Evolutionary conservation across 2,888 invertebrate genomes (phyloP), one percentile per base, ranked within the genome.

Genomic region (Sinopyrophorus schimmeli): DNA sequence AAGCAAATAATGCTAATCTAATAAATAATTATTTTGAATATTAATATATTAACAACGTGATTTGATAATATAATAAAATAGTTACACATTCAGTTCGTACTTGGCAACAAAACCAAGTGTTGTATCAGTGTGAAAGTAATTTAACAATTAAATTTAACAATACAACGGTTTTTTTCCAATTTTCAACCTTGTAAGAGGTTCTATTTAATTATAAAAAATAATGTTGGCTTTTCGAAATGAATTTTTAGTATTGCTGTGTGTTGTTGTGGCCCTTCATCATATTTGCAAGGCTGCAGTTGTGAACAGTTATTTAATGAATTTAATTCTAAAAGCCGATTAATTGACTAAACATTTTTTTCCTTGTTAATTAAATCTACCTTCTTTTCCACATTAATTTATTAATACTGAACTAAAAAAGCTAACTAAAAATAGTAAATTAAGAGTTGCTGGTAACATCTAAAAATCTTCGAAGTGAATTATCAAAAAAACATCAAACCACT

Each of bases 1-100:
- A 46, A 46, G 46, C 46, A 46, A 38, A 31, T 35, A 46, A 46
- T 20, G 24, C 35, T 46, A 46, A 5, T 38, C 46, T 46, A 46
- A 46, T 37, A 38, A 46, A 46, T 46, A 38, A 46, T 46, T 38
- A 31, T 31, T 38, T 39, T n/a, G n/a, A 40, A 28, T 40, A 14
- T 40, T 20, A 27, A 21, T 23, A 44, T 37, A 38, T 46, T 39
- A 46, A 46, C 46, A 46, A 46, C 34, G 21, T 46, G 23, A 28
- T 40, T n/a, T 26, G 21, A 35, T 24, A 38, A 35, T 34, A 24
- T 37, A 39, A 35, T 47, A 40, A 47, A 46, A 46, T 38, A 46
- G 34, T 47, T 40, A 34, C 14, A 35, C 7, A 34, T 47, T 47
- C 40, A 47, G 40, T 47, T 47, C 47, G 27, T 18, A 40, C 28